Evolutionary conservation across 30 jellyfish, hydroid and myxozoan genomes (phyloP).

Genomic region (Turritopsis dohrnii): DNA sequence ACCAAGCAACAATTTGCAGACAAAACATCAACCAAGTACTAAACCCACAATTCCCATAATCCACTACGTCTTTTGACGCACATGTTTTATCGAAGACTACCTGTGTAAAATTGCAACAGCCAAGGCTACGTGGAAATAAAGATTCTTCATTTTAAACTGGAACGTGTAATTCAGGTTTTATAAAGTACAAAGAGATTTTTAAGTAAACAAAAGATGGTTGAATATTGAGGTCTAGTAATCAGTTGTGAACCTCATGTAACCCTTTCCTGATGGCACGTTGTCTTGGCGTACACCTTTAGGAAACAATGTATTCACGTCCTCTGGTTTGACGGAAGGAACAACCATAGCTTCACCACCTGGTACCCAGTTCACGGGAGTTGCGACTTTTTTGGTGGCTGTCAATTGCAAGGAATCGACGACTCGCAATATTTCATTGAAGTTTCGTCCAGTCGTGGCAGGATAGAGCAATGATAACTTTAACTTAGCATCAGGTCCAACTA

Average conservation of each 20-base stretch:
- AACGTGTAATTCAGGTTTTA: neutral
- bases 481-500: slow-evolving; percentile 88
- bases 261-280: slow-evolving; percentile 88
- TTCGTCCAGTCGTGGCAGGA: slow-evolving; percentile 99
- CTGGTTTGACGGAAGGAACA: slow-evolving; percentile 74
- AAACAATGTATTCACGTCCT: slow-evolving; percentile 60
- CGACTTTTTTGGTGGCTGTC: slow-evolving; percentile 91
- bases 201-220: neutral
- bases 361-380: slow-evolving; percentile 99
- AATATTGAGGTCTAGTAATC: slow-evolving; percentile 1
- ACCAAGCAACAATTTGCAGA: no score
- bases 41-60: no score
- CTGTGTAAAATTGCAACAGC: no score
- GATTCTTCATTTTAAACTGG: no score
- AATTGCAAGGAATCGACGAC: slow-evolving; percentile 90
- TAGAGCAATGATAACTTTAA: slow-evolving; percentile 79
- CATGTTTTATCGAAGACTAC: no score
- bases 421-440: slow-evolving; percentile 86
- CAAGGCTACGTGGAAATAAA: no score
- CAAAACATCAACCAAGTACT: no score
- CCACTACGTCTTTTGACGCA: no score
- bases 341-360: slow-evolving; percentile 93
- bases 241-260: slow-evolving; percentile 71
- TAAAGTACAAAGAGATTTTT: neutral
- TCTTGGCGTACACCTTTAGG: slow-evolving; percentile 67